These are phyloP conservation scores for Eristalis arbustorum DNA, from an alignment of 2,888 invertebrate species.

Conservation along the genomic window DNA sequence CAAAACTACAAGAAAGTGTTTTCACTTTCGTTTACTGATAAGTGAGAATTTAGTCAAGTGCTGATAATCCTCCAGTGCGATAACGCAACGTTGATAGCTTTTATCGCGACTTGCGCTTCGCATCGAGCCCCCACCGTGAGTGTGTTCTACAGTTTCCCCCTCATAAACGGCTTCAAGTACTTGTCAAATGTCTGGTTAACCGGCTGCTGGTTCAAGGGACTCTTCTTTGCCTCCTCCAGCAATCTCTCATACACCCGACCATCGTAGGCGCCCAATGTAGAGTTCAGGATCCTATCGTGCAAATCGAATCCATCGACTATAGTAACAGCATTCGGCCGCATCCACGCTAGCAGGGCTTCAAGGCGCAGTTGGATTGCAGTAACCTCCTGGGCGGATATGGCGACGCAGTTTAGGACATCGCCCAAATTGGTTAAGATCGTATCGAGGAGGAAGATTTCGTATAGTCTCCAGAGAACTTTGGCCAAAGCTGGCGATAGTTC, in stretches of 20 bases:
- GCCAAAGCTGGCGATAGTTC: slow-evolving; percentile 18
- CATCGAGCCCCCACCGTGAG: too few species aligned
- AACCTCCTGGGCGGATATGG: slow-evolving; percentile 72
- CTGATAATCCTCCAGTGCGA: not conserved
- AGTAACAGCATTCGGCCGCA: slow-evolving; percentile 94
- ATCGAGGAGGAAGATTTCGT: slow-evolving; percentile 74
- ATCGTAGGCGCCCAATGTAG: slow-evolving; percentile 89
- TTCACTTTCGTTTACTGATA: not conserved
- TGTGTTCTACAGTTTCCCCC: slow-evolving; percentile 79
- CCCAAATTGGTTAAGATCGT: slow-evolving; percentile 73
- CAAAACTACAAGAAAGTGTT: not conserved
- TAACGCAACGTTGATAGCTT: not conserved
- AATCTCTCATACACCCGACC: slow-evolving; percentile 91
- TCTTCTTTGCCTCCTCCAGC: slow-evolving; percentile 88
- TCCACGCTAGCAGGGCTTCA: slow-evolving; percentile 84
- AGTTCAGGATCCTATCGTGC: slow-evolving; percentile 87
- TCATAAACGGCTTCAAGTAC: slow-evolving; percentile 84
- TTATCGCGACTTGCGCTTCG: too few species aligned
- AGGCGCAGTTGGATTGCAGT: slow-evolving; percentile 84
- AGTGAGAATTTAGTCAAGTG: not conserved
- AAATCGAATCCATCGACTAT: slow-evolving; percentile 96
- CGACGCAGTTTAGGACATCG: slow-evolving; percentile 73
- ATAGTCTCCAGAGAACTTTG: slow-evolving; percentile 68
- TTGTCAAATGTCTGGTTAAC: slow-evolving; percentile 85
- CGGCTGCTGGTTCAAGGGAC: slow-evolving; percentile 89